Evolutionary conservation across 1,140 invertebrate species (phyloP).

Genomic region (Euglossa dilemma): DNA sequence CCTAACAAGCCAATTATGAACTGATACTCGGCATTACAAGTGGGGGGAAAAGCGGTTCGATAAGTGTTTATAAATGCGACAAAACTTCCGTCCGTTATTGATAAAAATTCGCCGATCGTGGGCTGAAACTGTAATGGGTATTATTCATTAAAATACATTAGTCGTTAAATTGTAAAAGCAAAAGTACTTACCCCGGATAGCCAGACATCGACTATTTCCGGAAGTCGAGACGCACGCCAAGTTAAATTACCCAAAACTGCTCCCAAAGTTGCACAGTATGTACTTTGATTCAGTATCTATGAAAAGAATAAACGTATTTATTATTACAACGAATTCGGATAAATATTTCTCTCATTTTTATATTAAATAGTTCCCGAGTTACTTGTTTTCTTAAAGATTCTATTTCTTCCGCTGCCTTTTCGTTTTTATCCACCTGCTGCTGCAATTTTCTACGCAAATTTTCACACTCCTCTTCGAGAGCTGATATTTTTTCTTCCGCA

Average conservation of each 20-base stretch:
- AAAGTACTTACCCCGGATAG: slow-evolving; percentile 70
- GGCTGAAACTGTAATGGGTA: slow-evolving; percentile 68
- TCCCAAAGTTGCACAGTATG: slow-evolving; percentile 78
- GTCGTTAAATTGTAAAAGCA: neutral
- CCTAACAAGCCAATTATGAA: slow-evolving; percentile 79
- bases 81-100: slow-evolving; percentile 76
- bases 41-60: slow-evolving; percentile 68
- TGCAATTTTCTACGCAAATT: slow-evolving; percentile 64
- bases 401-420: slow-evolving; percentile 70
- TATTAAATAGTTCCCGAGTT: neutral
- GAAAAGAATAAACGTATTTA: neutral
- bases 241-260: slow-evolving; percentile 76
- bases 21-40: slow-evolving; percentile 75
- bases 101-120: slow-evolving; percentile 76
- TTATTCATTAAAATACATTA: neutral
- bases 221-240: slow-evolving; percentile 76
- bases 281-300: slow-evolving; percentile 74
- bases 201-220: slow-evolving; percentile 73
- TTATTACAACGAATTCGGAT: neutral
- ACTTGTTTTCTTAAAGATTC: slow-evolving; percentile 74
- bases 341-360: neutral
- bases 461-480: slow-evolving; percentile 45
- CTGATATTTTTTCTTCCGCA: slow-evolving; percentile 25
- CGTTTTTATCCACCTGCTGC: slow-evolving; percentile 69
- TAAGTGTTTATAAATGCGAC: slow-evolving; percentile 78